A percentile compares a stretch with the other conserved stretches of the same genome.
phyloP scores from a whole-genome alignment of 2,113 vertebrate genomes.

The Fregata magnificens region DNA sequence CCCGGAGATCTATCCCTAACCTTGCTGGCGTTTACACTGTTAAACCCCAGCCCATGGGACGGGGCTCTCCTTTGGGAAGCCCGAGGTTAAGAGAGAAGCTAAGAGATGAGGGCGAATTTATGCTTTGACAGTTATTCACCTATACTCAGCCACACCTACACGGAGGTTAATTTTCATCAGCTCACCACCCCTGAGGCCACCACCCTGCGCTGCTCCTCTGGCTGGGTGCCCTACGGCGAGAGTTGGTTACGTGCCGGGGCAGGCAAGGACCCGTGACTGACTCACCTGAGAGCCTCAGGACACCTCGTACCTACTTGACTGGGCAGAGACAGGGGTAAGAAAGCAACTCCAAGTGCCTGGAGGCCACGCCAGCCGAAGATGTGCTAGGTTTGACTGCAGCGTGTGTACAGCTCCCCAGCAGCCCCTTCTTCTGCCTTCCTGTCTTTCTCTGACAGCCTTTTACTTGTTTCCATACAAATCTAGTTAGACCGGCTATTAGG shows the following conservation, averaged over 20 bases:
- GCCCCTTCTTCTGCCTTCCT: neutral
- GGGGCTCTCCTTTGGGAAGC: neutral
- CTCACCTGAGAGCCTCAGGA: neutral
- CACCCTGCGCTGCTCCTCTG: accelerated
- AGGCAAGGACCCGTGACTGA: accelerated
- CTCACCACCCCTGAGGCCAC: neutral
- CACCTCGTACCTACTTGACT: neutral
- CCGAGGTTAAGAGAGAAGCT: neutral
- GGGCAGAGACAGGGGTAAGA: neutral
- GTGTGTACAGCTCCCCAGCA: neutral
- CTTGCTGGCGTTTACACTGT: neutral
- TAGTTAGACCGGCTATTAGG: neutral
- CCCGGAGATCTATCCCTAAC: neutral
- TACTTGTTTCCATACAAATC: neutral
- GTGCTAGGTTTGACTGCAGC: neutral
- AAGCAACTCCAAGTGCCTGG: neutral
- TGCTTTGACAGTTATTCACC: neutral
- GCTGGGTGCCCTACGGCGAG: neutral
- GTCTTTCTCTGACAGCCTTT: neutral
- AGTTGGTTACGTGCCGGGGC: accelerated
- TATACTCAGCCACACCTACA: neutral
- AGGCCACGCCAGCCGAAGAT: neutral
- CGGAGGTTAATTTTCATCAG: neutral
- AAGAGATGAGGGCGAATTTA: neutral
- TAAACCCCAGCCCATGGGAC: neutral